Base-by-base conservation (phyloP, 2,797 vertebrate genomes). In the Microctenopoma stevenorrisi region DNA sequence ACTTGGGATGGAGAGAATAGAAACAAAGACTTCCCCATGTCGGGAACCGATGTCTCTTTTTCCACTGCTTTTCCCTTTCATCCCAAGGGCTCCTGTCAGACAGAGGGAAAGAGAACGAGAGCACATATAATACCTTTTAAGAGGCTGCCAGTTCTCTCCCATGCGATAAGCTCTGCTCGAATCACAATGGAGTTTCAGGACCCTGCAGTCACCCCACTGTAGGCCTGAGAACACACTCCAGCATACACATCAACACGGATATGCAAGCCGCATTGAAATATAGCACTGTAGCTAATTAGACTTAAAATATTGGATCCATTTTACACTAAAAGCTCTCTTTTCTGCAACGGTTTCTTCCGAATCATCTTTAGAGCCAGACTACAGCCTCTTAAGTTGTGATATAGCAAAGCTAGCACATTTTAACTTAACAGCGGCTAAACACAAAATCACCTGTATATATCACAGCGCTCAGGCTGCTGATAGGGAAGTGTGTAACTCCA, bases 21-120 rank as follows among this genome's bases (percentile, higher is more conserved):
- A 93, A 92, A 93, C 92, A 93, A 93, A 93, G 92, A 91, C 89
- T 86, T 93, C 90, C 89, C 87, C 90, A 91, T 93, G 92, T 93
- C 89, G 90, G 91, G 91, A 91, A 92, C 86, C 88, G 88, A 91
- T 92, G 92, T 92, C 92, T 93, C 86, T 90, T 90, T 89, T 91
- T 91, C 88, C 84, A 89, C 86, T 86, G 86, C 89, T 87, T 91
- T 87, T 91, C 87, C 88, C 89, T 93, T 92, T 90, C 87, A 92
- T 92, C 88, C 88, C 89, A 86, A 91, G 90, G 87, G 90, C 88
- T 92, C 84, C 90, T 90, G 89, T 92, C 90, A 93, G 85, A 91
- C 89, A 91, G 87, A 92, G 81, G 81, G 83, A 92, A 91, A 85
- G 86, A 91, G 90, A 92, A 86, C 84, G 85, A 89, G 90, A 92